A percentile compares a stretch with the other conserved stretches of the same genome.
Conservation (phyloP, 2,113 vertebrate genomes). For the Psophia crepitans region DNA sequence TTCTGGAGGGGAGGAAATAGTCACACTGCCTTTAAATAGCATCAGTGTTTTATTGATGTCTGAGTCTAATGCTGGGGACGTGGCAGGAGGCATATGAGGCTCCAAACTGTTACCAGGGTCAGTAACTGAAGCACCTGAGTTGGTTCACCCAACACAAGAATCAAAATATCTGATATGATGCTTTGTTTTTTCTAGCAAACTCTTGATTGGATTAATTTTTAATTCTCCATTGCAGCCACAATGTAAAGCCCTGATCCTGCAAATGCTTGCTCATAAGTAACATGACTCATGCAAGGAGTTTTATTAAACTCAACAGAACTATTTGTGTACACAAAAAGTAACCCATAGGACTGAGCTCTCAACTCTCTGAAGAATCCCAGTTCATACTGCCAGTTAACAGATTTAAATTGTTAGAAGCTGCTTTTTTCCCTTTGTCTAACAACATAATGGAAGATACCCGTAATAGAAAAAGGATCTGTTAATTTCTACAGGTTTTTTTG, state of each 20-base stretch:
- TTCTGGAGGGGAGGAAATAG: constrained; percentile 12
- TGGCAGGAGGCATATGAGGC: neutral
- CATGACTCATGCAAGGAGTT: neutral
- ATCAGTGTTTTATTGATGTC: neutral
- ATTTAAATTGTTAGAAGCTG: neutral
- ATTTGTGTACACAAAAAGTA: neutral
- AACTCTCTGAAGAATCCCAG: neutral
- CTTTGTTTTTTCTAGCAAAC: neutral
- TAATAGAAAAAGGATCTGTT: neutral
- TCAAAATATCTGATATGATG: neutral
- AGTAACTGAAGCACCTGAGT: neutral
- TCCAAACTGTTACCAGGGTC: neutral
- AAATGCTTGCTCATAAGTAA: neutral
- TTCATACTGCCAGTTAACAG: neutral
- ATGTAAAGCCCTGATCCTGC: neutral
- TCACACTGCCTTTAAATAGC: neutral
- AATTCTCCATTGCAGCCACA: neutral
- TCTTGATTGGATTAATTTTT: neutral
- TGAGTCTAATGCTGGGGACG: neutral
- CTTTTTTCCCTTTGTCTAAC: neutral
- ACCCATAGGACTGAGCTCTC: neutral
- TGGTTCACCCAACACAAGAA: neutral
- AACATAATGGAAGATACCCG: neutral
- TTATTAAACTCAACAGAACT: neutral
- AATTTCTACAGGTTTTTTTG: neutral